Conservation (phyloP, 2,888 invertebrate species). For the Trichopria drosophilae region DNA sequence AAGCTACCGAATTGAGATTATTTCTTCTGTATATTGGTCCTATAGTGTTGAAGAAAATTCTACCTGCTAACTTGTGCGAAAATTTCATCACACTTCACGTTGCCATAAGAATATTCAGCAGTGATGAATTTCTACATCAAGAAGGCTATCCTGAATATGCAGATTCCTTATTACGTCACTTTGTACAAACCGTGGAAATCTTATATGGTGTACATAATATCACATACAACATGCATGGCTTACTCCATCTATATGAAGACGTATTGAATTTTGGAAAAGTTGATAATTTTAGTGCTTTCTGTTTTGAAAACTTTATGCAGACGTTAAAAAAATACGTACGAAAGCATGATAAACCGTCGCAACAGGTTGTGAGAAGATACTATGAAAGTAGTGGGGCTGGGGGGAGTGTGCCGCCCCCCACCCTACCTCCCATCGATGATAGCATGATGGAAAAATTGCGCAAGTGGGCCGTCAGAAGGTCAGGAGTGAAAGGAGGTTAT, state of each 20-base stretch:
- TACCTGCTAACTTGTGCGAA: not conserved
- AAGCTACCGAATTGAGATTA: too few relatives aligned
- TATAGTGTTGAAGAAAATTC: too few relatives aligned
- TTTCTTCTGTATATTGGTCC: too few relatives aligned
- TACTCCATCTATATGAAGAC: not conserved
- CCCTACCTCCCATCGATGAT: too few relatives aligned
- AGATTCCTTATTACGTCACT: not conserved
- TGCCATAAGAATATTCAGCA: not conserved
- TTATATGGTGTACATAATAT: not conserved
- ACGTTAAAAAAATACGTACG: not conserved
- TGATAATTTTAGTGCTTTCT: constrained; percentile 1
- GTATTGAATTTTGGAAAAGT: constrained; percentile 1
- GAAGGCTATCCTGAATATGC: not conserved
- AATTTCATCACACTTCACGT: not conserved
- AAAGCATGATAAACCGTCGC: not conserved
- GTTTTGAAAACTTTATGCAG: not conserved
- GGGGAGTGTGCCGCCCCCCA: too few relatives aligned
- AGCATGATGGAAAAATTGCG: too few relatives aligned
- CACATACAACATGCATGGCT: not conserved
- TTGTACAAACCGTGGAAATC: not conserved
- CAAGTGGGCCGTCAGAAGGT: too few relatives aligned
- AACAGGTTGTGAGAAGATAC: constrained; percentile 1
- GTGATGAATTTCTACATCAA: not conserved
- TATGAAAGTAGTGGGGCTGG: too few relatives aligned
- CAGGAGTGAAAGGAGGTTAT: too few relatives aligned